A percentile compares a stretch with the other conserved stretches of the same genome.
Conservation (phyloP, 2,113 vertebrate genomes). For the Bothrops jararaca region DNA sequence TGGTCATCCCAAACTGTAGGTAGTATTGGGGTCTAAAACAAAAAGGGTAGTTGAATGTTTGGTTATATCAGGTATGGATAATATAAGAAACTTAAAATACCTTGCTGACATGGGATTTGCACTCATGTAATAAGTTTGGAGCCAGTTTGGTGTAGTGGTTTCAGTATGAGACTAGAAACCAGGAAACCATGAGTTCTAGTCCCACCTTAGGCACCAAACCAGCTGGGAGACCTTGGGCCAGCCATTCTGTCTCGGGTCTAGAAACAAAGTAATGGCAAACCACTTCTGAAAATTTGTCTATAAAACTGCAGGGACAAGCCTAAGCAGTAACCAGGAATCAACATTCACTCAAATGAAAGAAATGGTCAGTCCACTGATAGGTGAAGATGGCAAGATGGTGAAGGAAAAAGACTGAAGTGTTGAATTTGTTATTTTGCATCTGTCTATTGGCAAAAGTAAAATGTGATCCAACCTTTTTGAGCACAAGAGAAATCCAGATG, state of each 20-base stretch:
- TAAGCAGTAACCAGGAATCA: background rate
- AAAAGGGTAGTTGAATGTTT: background rate
- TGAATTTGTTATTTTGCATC: background rate
- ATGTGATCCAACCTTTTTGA: background rate
- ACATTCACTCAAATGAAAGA: background rate
- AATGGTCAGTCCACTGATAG: background rate
- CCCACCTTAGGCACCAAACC: background rate
- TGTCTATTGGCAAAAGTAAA: background rate
- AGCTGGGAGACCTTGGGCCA: background rate
- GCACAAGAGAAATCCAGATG: background rate
- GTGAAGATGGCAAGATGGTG: background rate
- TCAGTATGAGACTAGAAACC: background rate
- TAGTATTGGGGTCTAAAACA: constrained; percentile 18
- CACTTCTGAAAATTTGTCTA: background rate
- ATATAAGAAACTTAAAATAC: background rate
- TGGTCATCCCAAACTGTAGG: background rate
- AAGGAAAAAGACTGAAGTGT: background rate
- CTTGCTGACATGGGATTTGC: background rate
- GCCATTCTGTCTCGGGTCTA: background rate
- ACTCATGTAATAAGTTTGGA: background rate
- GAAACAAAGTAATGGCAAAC: background rate
- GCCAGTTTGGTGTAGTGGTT: no score
- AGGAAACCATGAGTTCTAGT: background rate
- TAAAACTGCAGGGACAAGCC: background rate
- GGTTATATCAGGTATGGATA: constrained; percentile 35